These are phyloP conservation scores for Tauraco erythrolophus DNA, from an alignment of 2,113 vertebrate species.

Conservation along the genomic window DNA sequence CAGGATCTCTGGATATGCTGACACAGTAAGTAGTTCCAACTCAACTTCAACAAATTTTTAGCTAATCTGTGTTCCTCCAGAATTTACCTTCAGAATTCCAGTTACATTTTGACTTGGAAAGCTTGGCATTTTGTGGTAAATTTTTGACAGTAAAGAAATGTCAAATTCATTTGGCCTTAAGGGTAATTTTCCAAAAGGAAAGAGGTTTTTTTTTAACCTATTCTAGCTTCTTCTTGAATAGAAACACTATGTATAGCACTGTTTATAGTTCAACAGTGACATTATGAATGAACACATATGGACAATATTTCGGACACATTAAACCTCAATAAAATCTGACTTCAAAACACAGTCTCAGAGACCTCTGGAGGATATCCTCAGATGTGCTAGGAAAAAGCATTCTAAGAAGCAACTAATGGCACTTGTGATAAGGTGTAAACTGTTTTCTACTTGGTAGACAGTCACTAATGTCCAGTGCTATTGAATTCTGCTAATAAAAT, in stretches of 20 bases:
- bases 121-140: neutral
- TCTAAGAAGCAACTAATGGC: neutral
- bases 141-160: neutral
- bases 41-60: neutral
- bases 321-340: neutral
- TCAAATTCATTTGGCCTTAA: neutral
- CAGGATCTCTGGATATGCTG: neutral
- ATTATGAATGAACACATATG: neutral
- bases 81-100: neutral
- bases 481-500: neutral
- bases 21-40: neutral
- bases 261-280: neutral
- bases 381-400: neutral
- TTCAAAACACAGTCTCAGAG: neutral
- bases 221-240: neutral
- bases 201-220: neutral
- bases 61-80: neutral
- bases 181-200: neutral
- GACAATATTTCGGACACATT: neutral
- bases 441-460: neutral
- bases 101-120: neutral
- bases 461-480: neutral
- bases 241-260: neutral
- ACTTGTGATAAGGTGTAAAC: neutral
- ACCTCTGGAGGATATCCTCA: neutral